Evolutionary conservation across 2,888 invertebrate genomes (phyloP).

Genomic region (Matsumyia berberina): DNA sequence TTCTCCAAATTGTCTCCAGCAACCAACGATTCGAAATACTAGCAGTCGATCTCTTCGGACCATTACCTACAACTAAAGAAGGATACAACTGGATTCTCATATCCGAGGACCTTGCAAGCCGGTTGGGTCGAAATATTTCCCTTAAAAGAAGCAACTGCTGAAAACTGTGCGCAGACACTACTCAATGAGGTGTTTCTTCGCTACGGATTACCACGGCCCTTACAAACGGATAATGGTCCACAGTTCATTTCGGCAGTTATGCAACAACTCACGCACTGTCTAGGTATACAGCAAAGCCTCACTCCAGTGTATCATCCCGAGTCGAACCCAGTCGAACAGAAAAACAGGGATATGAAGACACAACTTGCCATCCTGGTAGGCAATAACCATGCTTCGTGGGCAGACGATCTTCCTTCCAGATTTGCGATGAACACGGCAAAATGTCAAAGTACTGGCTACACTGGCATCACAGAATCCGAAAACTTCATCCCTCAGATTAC

Average conservation of each 20-base stretch:
- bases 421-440: no score
- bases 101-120: constrained; percentile 77
- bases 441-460: not conserved
- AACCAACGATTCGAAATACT: constrained; percentile 22
- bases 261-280: constrained; percentile 78
- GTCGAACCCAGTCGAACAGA: constrained; percentile 67
- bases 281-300: constrained; percentile 61
- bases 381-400: not conserved
- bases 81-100: constrained; percentile 20
- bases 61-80: constrained; percentile 10
- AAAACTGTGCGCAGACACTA: constrained; percentile 76
- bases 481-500: constrained; percentile 7
- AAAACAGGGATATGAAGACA: constrained; percentile 56
- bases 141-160: constrained; percentile 77
- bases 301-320: constrained; percentile 69
- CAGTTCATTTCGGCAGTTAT: constrained; percentile 80
- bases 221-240: constrained; percentile 81
- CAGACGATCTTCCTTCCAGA: not conserved
- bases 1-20: constrained; percentile 28
- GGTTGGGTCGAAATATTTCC: constrained; percentile 50
- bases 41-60: not conserved
- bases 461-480: not conserved
- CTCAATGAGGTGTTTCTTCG: constrained; percentile 79
- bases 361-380: constrained; percentile 1
- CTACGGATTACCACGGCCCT: constrained; percentile 79